These are phyloP conservation scores for Okapia johnstoni DNA, from an alignment of 2,113 vertebrate genomes.

Conservation along the genomic window DNA sequence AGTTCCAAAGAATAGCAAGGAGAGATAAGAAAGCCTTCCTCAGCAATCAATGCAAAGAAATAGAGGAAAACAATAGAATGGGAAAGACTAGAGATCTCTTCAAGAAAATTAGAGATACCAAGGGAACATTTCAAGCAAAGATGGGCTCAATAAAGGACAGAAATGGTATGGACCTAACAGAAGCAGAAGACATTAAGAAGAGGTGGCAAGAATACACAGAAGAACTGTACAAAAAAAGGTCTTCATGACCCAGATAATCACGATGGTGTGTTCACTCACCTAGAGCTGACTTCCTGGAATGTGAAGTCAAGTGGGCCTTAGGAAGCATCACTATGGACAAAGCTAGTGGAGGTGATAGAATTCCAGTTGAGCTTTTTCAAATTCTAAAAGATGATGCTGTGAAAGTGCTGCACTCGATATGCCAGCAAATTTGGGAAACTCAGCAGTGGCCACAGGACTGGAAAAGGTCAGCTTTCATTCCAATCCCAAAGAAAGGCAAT, in stretches of 20 bases:
- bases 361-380: neutral
- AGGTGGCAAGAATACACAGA: neutral
- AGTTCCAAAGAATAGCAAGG: neutral
- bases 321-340: neutral
- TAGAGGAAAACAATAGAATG: neutral
- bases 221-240: neutral
- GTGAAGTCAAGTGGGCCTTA: neutral
- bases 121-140: neutral
- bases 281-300: neutral
- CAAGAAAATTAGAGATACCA: neutral
- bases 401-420: neutral
- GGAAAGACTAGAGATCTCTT: neutral
- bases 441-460: neutral
- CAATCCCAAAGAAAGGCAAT: neutral
- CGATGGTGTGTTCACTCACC: neutral
- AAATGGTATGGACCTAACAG: neutral
- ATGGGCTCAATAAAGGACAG: neutral
- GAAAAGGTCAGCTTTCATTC: neutral
- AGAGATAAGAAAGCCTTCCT: neutral
- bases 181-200: neutral
- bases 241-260: neutral
- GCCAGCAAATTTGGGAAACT: neutral
- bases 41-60: neutral
- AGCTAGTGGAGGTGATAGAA: neutral
- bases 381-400: neutral